Evolutionary conservation across 1,140 invertebrate genomes (phyloP), one percentile per base, ranked within the genome.

Genomic region (Tetranychus urticae): DNA sequence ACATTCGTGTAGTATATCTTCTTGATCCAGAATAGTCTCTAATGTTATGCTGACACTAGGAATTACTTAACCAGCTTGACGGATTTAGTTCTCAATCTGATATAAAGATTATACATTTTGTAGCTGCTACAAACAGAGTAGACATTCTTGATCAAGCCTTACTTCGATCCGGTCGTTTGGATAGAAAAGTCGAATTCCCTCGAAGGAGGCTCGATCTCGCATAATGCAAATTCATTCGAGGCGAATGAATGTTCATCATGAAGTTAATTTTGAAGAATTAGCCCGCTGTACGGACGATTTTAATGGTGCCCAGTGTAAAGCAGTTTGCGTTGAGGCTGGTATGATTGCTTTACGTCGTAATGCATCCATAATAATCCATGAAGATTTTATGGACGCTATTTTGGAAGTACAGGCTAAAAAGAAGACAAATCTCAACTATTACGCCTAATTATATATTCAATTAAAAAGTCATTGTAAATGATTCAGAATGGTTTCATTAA

Each of bases 311-410:
- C n/a, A n/a, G n/a, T n/a, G n/a, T n/a, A n/a, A 42, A 6, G 39
- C 5, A 42, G 93, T 99, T 61, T 99, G 96, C 73, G 93, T 99
- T 35, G 96, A 99, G 78, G 92, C 94, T 48, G 94, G 96, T 73
- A 99, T 99, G 96, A 98, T 99, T 70, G 96, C 96, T 2, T 76
- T 99, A 45, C 78, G 96, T 60, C 78, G 94, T 58, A 92, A 89
- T 66, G 93, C 93, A 33, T 83, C 81, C 31, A 82, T 85, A 59
- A 86, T 99, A 36, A 92, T 84, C 33, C 96, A 99, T 72, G 96
- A 99, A 78, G 96, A 99, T 73, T 97, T 97, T 69, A 98, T 98
- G 92, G 96, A 99, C 76, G 96, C 93, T 62, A 98, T 99, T 66
- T 82, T 98, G 71, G 96, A 99, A 77, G 96, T 99, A 2, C 94